Evolutionary conservation across 2,113 vertebrate genomes (phyloP).

Genomic region (Andinoacara biseriatus): DNA sequence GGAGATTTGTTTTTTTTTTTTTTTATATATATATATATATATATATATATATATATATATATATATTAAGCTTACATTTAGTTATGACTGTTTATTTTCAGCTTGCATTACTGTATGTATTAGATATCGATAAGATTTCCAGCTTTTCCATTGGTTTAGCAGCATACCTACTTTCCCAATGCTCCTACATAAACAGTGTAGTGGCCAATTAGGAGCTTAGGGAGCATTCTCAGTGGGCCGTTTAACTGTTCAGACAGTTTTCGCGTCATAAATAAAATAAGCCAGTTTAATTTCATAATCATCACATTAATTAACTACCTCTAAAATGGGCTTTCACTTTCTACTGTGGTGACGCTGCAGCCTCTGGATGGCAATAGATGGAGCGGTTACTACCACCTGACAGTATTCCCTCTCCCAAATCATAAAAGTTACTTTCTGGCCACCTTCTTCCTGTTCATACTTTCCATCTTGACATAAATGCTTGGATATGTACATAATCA

Average conservation of each 20-base stretch:
- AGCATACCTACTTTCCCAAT: background rate
- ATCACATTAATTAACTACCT: slow-evolving; percentile 6
- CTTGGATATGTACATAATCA: background rate
- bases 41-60: no score
- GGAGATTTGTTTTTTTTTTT: no score
- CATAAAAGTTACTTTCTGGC: background rate
- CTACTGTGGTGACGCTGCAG: background rate
- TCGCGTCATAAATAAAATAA: background rate
- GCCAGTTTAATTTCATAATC: background rate
- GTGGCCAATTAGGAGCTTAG: background rate
- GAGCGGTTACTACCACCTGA: background rate
- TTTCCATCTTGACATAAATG: background rate
- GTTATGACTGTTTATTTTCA: background rate
- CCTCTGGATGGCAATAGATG: background rate
- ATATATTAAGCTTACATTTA: background rate
- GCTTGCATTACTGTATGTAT: background rate
- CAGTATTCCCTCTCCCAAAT: background rate
- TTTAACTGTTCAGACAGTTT: background rate
- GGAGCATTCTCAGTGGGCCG: background rate
- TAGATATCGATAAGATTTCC: background rate
- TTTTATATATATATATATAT: no score
- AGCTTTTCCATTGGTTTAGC: background rate
- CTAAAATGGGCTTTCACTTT: background rate
- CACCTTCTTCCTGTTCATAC: no score
- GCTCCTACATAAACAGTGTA: background rate